A percentile compares a stretch with the other conserved stretches of the same genome.
These are phyloP conservation scores for Australoheros facetus DNA, from an alignment of 2,797 vertebrate species.

Conservation along the genomic window DNA sequence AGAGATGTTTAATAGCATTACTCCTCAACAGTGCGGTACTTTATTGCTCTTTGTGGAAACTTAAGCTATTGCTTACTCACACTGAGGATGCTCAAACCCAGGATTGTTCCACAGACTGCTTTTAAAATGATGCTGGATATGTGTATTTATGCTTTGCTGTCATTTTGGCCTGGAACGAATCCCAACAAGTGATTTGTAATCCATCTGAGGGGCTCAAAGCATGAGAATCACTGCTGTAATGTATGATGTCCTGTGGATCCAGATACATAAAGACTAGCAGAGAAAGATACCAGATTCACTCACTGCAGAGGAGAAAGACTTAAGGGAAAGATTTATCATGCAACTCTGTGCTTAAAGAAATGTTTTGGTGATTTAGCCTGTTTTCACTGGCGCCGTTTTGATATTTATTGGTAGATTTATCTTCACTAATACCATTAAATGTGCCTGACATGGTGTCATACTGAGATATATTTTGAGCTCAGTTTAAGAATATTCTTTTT, in stretches of 20 bases:
- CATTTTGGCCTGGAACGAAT: conserved; percentile 25
- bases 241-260: conserved; percentile 28
- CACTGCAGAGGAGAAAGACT: conserved; percentile 39
- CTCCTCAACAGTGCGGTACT: neutral
- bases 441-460: conserved; percentile 24
- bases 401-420: conserved; percentile 44
- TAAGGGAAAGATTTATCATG: conserved; percentile 39
- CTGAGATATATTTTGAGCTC: conserved; percentile 16
- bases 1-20: neutral
- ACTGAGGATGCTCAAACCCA: conserved; percentile 8
- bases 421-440: conserved; percentile 28
- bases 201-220: conserved; percentile 27
- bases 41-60: neutral
- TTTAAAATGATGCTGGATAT: conserved; percentile 5
- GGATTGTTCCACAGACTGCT: neutral
- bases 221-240: conserved; percentile 47
- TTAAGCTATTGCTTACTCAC: neutral
- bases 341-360: conserved; percentile 30
- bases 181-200: conserved; percentile 26
- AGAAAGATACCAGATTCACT: conserved; percentile 35
- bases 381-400: conserved; percentile 43
- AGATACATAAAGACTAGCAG: conserved; percentile 42
- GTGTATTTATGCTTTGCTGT: conserved; percentile 23
- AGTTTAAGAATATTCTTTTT: conserved; percentile 19
- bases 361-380: conserved; percentile 29